A percentile compares a stretch with the other conserved stretches of the same genome.
These are phyloP conservation scores for Chrysemys picta DNA, from an alignment of 2,113 vertebrate species.

Conservation along the genomic window DNA sequence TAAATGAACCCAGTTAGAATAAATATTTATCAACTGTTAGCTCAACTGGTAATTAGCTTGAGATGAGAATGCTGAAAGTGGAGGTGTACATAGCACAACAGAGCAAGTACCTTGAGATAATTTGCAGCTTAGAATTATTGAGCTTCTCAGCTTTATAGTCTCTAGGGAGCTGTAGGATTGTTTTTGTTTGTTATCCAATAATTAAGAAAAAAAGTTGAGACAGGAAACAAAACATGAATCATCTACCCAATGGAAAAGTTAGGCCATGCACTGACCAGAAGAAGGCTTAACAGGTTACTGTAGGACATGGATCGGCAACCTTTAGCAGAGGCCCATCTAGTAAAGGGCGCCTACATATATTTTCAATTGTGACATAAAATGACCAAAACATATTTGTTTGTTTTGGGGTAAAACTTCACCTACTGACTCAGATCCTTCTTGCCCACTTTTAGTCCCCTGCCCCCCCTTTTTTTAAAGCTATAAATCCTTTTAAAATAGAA, in stretches of 20 bases:
- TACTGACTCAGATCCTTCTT: background rate
- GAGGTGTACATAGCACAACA: background rate
- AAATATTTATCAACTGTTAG: constrained; percentile 63
- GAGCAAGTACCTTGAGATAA: background rate
- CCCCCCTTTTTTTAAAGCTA: background rate
- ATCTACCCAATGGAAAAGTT: background rate
- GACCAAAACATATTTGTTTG: background rate
- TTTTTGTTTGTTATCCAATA: background rate
- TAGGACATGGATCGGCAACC: background rate
- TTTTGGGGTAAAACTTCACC: background rate
- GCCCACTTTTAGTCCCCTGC: background rate
- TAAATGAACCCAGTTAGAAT: constrained; percentile 59
- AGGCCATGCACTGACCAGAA: background rate
- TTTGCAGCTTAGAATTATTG: background rate
- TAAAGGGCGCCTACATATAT: too few relatives aligned
- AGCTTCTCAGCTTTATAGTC: background rate
- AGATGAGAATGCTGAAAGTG: constrained; percentile 13
- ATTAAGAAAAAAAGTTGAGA: background rate
- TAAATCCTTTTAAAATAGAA: constrained; percentile 25
- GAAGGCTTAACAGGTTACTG: background rate
- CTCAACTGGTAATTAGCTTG: constrained; percentile 50
- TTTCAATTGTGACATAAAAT: background rate
- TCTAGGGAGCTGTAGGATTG: background rate
- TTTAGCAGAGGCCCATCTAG: too few relatives aligned
- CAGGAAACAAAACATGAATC: background rate